A percentile compares a stretch with the other conserved stretches of the same genome.
phyloP scores from a whole-genome alignment of 2,113 vertebrate species.

The Pampusana beccarii region DNA sequence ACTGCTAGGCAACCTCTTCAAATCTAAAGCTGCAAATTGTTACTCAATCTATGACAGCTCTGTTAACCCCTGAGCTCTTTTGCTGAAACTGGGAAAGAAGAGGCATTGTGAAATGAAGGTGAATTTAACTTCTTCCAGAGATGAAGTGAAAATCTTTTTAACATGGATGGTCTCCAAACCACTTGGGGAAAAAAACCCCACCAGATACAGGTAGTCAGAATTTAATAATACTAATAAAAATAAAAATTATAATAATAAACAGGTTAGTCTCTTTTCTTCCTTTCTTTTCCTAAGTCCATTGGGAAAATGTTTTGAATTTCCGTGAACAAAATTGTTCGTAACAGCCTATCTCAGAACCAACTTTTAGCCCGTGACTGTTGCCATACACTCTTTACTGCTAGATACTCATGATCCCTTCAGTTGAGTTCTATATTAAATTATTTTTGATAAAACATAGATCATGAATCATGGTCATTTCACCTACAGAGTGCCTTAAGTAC shows the following conservation, averaged over 20 bases:
- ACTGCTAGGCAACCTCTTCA: slow-evolving; percentile 61
- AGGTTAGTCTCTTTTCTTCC: neutral
- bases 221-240: neutral
- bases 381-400: neutral
- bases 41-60: slow-evolving; percentile 31
- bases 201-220: neutral
- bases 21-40: slow-evolving; percentile 35
- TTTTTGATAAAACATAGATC: neutral
- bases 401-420: neutral
- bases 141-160: neutral
- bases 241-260: neutral
- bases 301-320: neutral
- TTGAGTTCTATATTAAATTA: neutral
- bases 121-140: neutral
- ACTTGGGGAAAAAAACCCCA: neutral
- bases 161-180: neutral
- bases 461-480: neutral
- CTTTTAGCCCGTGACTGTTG: neutral
- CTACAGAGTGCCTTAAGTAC: neutral
- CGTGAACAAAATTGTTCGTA: neutral
- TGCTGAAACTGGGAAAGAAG: neutral
- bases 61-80: slow-evolving; percentile 40
- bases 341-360: neutral
- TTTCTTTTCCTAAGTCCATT: neutral
- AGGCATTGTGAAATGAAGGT: neutral